Percentiles rank a stretch among this genome's conserved stretches.
phyloP scores from a whole-genome alignment of 2,797 vertebrate species.

The Acanthiza pusilla region DNA sequence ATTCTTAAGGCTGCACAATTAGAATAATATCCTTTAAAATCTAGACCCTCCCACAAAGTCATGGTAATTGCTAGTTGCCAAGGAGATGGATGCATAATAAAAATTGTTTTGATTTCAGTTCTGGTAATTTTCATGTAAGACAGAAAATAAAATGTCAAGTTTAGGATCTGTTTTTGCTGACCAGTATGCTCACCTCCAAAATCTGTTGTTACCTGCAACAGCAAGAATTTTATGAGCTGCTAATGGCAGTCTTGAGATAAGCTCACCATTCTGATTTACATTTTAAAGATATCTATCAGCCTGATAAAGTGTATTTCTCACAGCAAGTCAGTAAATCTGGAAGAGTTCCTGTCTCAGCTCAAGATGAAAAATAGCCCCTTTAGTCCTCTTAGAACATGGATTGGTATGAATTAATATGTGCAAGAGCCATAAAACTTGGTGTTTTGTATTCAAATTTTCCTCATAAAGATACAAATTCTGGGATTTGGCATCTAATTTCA shows the following conservation, averaged over 20 bases:
- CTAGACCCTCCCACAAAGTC: neutral
- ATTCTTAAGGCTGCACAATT: neutral
- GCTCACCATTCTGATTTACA: slow-evolving; percentile 62
- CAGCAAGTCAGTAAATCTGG: slow-evolving; percentile 62
- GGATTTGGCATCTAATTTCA: slow-evolving; percentile 44
- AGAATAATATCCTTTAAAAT: neutral
- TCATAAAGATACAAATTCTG: slow-evolving; percentile 49
- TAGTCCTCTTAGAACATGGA: slow-evolving; percentile 39
- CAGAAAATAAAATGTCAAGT: neutral
- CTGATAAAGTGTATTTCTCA: slow-evolving; percentile 21
- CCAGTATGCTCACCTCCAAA: neutral
- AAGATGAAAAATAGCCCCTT: slow-evolving; percentile 55
- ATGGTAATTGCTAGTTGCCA: neutral
- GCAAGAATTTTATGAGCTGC: slow-evolving; percentile 36
- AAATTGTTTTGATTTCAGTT: neutral
- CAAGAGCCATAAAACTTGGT: slow-evolving; percentile 10
- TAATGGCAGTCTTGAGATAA: slow-evolving; percentile 19
- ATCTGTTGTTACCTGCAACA: neutral
- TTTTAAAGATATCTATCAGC: slow-evolving; percentile 70
- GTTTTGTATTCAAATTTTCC: slow-evolving; percentile 49
- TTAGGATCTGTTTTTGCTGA: neutral
- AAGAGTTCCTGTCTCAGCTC: slow-evolving; percentile 42
- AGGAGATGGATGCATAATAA: neutral
- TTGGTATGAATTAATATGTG: slow-evolving; percentile 60
- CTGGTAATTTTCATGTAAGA: neutral